Evolutionary conservation across 2,888 invertebrate species (phyloP).

Genomic region (Polydesmus complanatus): DNA sequence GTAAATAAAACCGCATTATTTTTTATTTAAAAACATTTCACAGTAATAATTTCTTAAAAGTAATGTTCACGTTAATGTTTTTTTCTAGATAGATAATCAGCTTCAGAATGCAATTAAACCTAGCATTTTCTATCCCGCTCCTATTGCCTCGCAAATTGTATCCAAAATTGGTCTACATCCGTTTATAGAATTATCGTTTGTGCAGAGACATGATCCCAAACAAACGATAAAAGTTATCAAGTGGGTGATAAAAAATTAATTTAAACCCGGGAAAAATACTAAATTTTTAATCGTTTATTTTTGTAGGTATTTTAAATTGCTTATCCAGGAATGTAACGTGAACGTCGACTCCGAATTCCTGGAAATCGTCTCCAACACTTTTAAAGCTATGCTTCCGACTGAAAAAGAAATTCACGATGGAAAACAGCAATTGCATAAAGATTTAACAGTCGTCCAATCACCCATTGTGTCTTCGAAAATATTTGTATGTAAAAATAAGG

Average conservation of each 20-base stretch:
- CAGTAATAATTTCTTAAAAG: not conserved
- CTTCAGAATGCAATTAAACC: slow-evolving; percentile 54
- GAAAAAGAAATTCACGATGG: slow-evolving; percentile 27
- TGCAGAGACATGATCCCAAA: slow-evolving; percentile 29
- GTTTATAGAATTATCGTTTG: slow-evolving; percentile 38
- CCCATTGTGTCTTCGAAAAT: slow-evolving; percentile 30
- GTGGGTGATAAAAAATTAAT: slow-evolving; percentile 22
- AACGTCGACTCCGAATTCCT: slow-evolving; percentile 55
- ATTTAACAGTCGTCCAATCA: slow-evolving; percentile 45
- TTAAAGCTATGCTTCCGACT: slow-evolving; percentile 38
- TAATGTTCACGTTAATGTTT: slow-evolving; percentile 16
- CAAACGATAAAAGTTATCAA: slow-evolving; percentile 31
- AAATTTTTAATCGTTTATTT: slow-evolving; percentile 17
- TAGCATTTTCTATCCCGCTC: slow-evolving; percentile 48
- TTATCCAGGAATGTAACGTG: slow-evolving; percentile 51
- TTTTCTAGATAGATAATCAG: slow-evolving; percentile 60
- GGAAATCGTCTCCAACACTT: slow-evolving; percentile 46
- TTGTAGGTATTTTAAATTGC: slow-evolving; percentile 44
- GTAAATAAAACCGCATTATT: slow-evolving; percentile 26
- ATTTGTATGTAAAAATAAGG: not conserved
- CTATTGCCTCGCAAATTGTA: slow-evolving; percentile 36
- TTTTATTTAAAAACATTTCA: not conserved
- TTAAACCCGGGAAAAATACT: not conserved
- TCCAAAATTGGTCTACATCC: slow-evolving; percentile 43
- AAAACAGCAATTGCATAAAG: slow-evolving; percentile 42